Evolutionary conservation across 2,113 vertebrate species (phyloP).

Genomic region (Vidua macroura): DNA sequence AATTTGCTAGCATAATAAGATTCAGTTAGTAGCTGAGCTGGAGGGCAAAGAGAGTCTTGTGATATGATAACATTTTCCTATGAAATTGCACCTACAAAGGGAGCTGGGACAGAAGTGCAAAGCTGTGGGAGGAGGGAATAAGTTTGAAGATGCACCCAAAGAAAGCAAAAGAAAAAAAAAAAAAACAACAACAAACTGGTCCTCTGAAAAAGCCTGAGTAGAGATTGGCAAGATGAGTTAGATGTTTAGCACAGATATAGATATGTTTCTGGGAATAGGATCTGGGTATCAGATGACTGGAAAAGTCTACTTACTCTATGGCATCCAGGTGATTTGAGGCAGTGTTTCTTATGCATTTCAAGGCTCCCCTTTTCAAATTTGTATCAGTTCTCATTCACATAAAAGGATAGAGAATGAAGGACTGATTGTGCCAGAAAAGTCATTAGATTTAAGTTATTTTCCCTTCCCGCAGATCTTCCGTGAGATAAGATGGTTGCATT

Average conservation of each 20-base stretch:
- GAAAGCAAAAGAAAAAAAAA: not conserved
- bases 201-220: not conserved
- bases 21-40: conserved; percentile 7
- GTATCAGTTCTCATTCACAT: conserved; percentile 17
- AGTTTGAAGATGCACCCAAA: not conserved
- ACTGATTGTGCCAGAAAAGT: conserved; percentile 24
- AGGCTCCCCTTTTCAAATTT: not conserved
- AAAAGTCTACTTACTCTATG: not conserved
- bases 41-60: conserved; percentile 45
- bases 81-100: conserved; percentile 50
- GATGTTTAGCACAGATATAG: not conserved
- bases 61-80: conserved; percentile 42
- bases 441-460: conserved; percentile 43
- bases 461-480: conserved; percentile 5
- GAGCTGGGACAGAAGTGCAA: not conserved
- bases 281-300: not conserved
- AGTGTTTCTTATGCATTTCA: not conserved
- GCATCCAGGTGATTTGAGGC: not conserved
- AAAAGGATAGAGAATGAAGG: not conserved
- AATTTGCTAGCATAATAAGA: conserved; percentile 52
- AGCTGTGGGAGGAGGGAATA: not conserved
- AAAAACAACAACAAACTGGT: not conserved
- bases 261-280: not conserved
- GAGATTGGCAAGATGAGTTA: not conserved
- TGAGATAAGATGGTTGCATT: conserved; percentile 12